These are phyloP conservation scores for Tineola bisselliella DNA, from an alignment of 2,888 invertebrate species.

Conservation along the genomic window DNA sequence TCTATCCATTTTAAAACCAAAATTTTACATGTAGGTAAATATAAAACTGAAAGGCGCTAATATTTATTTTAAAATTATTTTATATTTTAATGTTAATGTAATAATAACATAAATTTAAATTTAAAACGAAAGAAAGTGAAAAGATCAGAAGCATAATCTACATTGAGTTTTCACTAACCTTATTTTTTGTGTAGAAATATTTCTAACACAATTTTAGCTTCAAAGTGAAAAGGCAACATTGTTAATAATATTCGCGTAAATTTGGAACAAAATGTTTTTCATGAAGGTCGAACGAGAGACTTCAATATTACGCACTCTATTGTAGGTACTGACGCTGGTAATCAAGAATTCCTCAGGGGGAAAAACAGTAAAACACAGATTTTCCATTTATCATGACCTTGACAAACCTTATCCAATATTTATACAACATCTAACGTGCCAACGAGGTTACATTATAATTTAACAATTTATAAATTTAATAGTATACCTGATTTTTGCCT, in stretches of 20 bases:
- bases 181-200: neutral
- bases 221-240: neutral
- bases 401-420: neutral
- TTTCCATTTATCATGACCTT: neutral
- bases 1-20: no score
- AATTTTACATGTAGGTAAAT: no score
- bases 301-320: neutral
- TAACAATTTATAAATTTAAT: no score
- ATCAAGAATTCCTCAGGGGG: neutral
- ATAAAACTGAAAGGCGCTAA: no score
- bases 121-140: no score
- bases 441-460: no score
- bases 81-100: no score
- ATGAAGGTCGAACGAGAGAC: neutral
- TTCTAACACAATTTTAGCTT: neutral
- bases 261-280: neutral
- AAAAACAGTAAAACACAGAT: neutral
- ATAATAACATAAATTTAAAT: no score
- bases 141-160: no score
- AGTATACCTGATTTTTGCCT: no score
- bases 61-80: no score
- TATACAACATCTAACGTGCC: neutral
- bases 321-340: neutral
- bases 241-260: neutral
- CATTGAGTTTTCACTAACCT: no score